Percentiles rank a stretch among this genome's conserved stretches.
Evolutionary conservation across 2,797 vertebrate genomes (phyloP).

Genomic region (Cossypha heuglini): DNA sequence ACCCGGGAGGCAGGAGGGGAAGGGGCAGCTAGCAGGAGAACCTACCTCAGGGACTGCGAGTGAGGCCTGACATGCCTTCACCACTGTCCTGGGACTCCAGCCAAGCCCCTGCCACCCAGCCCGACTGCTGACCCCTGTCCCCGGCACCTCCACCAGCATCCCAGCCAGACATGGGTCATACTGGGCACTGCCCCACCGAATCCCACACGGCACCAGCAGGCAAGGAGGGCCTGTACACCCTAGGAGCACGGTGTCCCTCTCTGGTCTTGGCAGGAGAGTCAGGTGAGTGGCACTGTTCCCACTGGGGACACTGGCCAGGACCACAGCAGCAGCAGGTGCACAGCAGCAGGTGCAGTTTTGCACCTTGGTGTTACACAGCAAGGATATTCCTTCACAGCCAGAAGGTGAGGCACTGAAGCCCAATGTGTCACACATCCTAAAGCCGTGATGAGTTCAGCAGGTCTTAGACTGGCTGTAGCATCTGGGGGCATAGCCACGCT

Average conservation of each 20-base stretch:
- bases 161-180: rapidly evolving
- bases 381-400: not conserved
- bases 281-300: not conserved
- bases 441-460: not conserved
- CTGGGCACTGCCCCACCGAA: rapidly evolving
- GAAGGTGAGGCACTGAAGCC: not conserved
- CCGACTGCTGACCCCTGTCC: rapidly evolving
- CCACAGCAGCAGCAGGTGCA: not conserved
- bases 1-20: not conserved
- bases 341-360: not conserved
- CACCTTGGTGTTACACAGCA: not conserved
- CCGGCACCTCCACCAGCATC: not conserved
- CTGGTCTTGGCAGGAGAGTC: not conserved
- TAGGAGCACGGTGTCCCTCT: rapidly evolving
- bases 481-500: no score
- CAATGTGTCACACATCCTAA: rapidly evolving
- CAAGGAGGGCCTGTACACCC: not conserved
- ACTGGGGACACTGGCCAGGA: not conserved
- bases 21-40: not conserved
- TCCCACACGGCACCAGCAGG: not conserved
- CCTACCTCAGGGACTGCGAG: no score
- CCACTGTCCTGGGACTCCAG: not conserved
- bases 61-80: not conserved
- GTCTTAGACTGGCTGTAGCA: not conserved
- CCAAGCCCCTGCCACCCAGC: not conserved